Base-by-base conservation (phyloP, 1,140 invertebrate species). In the Drosophila orosa region DNA sequence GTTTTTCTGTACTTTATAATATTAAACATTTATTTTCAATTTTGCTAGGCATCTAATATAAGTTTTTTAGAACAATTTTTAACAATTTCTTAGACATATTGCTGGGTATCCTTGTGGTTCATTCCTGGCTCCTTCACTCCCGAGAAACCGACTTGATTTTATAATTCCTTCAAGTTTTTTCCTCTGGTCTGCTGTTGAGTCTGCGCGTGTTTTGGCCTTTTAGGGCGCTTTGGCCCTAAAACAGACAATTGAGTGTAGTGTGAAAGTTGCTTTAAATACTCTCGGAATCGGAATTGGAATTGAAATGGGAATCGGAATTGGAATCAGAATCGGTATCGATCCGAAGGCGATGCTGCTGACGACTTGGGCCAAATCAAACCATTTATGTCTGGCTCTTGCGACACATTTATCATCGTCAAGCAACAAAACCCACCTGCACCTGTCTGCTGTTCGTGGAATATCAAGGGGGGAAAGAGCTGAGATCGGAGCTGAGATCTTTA, bases 191-290 rank as follows among this genome's bases (percentile, higher is more conserved):
- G 39, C 50, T 65, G 52, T 68, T 76, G 72, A 44, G 61, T 48
- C 68, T 85, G 83, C 79, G 75, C 83, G 83, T 86, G 82, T 86
- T 86, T 87, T 83, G 60, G 72, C 83, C 83, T 73, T 86, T 89
- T 86, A 86, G 71, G 84, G 83, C 52, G 60, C 60, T 65, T 72
- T 67, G 79, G 78, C 74, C 79, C 82, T 80, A 87, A 78, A 78
- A 56, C 60, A 82, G 72, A 79, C 72, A 87, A 84, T 84, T 85
- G 81, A 84, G 76, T 85, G 65, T 77, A 89, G 84, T 89, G 84
- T 89, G 80, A 89, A 89, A 89, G 84, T 89, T 74, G 85, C 84
- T 89, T 89, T 89, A 89, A 89, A 89, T 89, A 89, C 82, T 65
- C 82, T 59, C 73, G 39, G 73, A 59, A 75, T 72, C 44, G 74